A percentile compares a stretch with the other conserved stretches of the same genome.
Conservation (phyloP, 2,797 vertebrate species). For the Typhlichthys eigenmanni region DNA sequence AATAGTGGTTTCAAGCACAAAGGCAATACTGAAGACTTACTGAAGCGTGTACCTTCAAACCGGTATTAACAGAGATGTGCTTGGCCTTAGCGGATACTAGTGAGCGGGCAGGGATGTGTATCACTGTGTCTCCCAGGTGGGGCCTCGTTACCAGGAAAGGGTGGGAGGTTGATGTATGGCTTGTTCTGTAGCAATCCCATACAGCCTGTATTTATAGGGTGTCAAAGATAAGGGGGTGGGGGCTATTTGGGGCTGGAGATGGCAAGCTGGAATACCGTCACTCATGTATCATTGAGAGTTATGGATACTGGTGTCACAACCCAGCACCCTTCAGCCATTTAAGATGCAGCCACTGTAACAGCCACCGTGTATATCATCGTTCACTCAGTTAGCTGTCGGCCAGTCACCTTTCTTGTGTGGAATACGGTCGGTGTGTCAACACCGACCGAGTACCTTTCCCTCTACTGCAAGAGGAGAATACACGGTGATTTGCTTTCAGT, state of each 20-base stretch:
- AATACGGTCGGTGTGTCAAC: too few species aligned
- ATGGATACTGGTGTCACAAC: constrained; percentile 30
- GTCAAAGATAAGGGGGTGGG: constrained; percentile 8
- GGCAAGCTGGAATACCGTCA: constrained; percentile 13
- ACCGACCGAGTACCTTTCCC: too few species aligned
- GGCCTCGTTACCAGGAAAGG: constrained; percentile 4
- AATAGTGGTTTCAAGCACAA: neutral
- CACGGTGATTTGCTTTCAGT: too few species aligned
- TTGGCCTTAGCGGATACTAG: too few species aligned
- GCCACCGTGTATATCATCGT: neutral
- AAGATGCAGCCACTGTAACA: neutral
- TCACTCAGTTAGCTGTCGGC: neutral
- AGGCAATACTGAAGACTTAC: too few species aligned
- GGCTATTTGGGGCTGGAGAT: constrained; percentile 11
- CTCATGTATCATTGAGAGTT: constrained; percentile 27
- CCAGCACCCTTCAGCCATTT: constrained; percentile 11
- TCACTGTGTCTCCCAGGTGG: constrained; percentile 1
- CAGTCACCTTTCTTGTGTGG: too few species aligned
- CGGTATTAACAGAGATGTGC: neutral
- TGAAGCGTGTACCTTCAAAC: too few species aligned
- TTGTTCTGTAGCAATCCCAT: constrained; percentile 16
- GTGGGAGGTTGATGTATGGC: constrained; percentile 30
- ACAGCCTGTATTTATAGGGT: constrained; percentile 29
- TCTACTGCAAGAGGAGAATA: too few species aligned
- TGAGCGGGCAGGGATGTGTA: constrained; percentile 4